These are phyloP conservation scores for Steinernema hermaphroditum DNA, from an alignment of 2,888 invertebrate species.

Conservation along the genomic window DNA sequence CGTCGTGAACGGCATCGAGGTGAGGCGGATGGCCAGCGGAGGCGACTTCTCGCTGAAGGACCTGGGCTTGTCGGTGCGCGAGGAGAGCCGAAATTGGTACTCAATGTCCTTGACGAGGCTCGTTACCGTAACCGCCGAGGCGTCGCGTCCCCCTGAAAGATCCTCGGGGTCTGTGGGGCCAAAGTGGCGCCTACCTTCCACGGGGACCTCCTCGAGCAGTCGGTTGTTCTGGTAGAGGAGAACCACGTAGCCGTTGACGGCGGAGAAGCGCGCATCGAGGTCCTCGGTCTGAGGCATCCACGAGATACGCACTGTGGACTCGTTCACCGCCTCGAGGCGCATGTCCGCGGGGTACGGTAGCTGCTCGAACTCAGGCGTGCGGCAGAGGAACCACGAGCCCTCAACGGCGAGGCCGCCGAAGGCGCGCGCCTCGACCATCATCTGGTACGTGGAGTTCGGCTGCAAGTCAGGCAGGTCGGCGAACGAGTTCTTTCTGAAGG, in stretches of 20 bases:
- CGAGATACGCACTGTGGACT: conserved; percentile 6
- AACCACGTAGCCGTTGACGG: conserved; percentile 31
- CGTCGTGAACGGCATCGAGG: not conserved
- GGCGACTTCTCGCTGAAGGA: conserved; percentile 1
- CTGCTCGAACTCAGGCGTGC: conserved; percentile 28
- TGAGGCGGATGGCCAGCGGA: not conserved
- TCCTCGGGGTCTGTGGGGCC: not conserved
- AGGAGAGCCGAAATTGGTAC: not conserved
- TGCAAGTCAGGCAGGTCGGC: conserved; percentile 36
- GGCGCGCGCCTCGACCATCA: conserved; percentile 37
- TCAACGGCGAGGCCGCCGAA: conserved; percentile 28
- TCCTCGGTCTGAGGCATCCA: conserved; percentile 31
- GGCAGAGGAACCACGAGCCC: conserved; percentile 37
- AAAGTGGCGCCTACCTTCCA: not conserved
- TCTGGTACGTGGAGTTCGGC: conserved; percentile 36
- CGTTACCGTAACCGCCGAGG: not conserved
- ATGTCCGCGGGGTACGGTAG: conserved; percentile 33
- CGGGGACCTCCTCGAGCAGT: not conserved
- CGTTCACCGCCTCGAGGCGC: conserved; percentile 9
- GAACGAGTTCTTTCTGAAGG: conserved; percentile 32
- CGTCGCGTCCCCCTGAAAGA: not conserved
- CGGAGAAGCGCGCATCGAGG: not conserved
- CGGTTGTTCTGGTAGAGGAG: not conserved
- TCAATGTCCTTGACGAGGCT: not conserved
- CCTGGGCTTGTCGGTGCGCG: not conserved